These are phyloP conservation scores for Phalacrocorax brasilianus DNA, from an alignment of 2,113 vertebrate genomes.

Conservation along the genomic window DNA sequence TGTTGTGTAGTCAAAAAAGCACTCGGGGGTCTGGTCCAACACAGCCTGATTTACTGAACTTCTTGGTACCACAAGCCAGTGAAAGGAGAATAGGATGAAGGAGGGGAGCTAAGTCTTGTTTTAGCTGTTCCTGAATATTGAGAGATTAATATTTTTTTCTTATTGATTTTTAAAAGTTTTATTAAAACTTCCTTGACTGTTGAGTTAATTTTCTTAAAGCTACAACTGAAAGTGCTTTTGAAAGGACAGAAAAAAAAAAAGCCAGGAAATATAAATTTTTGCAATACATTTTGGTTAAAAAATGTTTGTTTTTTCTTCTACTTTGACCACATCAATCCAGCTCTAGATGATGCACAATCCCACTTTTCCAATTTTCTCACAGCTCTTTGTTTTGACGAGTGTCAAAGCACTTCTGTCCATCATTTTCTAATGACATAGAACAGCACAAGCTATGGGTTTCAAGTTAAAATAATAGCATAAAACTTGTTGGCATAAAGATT, in stretches of 20 bases:
- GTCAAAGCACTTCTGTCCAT: background rate
- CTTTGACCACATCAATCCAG: background rate
- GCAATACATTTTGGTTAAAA: fast-evolving
- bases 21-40: background rate
- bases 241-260: background rate
- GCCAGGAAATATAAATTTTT: background rate
- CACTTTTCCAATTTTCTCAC: background rate
- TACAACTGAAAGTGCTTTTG: background rate
- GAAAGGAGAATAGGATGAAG: background rate
- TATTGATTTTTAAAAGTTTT: background rate
- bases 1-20: background rate
- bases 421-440: background rate
- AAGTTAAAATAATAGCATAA: background rate
- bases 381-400: background rate
- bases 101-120: background rate
- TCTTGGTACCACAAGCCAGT: background rate
- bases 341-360: background rate
- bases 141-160: background rate
- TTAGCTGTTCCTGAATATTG: background rate
- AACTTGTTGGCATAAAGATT: background rate
- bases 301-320: fast-evolving
- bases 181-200: background rate
- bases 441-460: background rate
- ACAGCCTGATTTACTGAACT: background rate
- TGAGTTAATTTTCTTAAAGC: background rate